These are phyloP conservation scores for Micromys minutus DNA, from an alignment of 2,113 vertebrate species.

Conservation along the genomic window DNA sequence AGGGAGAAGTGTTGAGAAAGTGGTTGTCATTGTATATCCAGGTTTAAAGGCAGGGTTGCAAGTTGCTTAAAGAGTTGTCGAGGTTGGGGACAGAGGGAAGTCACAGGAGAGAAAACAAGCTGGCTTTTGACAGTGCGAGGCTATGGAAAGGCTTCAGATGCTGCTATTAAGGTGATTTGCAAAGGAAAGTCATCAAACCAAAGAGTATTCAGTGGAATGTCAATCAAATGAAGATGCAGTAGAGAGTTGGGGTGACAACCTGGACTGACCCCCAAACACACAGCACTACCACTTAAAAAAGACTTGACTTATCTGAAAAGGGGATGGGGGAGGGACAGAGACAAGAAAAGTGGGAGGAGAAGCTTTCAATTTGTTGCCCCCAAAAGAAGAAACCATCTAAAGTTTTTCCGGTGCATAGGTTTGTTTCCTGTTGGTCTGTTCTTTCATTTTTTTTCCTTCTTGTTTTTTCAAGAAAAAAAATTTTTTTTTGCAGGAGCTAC, in stretches of 20 bases:
- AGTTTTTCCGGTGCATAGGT: constrained; percentile 85
- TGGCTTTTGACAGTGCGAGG: constrained; percentile 62
- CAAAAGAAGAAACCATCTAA: constrained; percentile 75
- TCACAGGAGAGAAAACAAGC: constrained; percentile 12
- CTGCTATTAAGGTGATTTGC: constrained; percentile 79
- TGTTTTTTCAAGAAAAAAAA: constrained; percentile 85
- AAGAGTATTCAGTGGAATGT: constrained; percentile 86
- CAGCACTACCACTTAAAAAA: constrained; percentile 70
- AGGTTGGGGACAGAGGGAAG: rapidly evolving
- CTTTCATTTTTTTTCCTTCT: background rate
- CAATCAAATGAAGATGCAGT: constrained; percentile 38
- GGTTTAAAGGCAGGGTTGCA: constrained; percentile 63
- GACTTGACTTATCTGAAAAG: constrained; percentile 76
- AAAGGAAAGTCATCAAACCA: constrained; percentile 85
- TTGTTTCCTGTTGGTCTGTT: constrained; percentile 66
- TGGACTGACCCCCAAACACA: constrained; percentile 49
- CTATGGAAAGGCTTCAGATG: constrained; percentile 76
- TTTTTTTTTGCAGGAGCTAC: constrained; percentile 89
- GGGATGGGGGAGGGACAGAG: background rate
- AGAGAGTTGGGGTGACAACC: constrained; percentile 52
- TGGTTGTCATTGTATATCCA: constrained; percentile 55
- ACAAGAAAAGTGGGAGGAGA: constrained; percentile 54
- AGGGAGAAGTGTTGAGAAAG: constrained; percentile 52
- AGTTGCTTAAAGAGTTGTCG: constrained; percentile 47
- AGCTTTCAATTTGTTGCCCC: constrained; percentile 80